These are phyloP conservation scores for Thinocorus orbignyianus DNA, from an alignment of 2,113 vertebrate genomes.

Conservation along the genomic window DNA sequence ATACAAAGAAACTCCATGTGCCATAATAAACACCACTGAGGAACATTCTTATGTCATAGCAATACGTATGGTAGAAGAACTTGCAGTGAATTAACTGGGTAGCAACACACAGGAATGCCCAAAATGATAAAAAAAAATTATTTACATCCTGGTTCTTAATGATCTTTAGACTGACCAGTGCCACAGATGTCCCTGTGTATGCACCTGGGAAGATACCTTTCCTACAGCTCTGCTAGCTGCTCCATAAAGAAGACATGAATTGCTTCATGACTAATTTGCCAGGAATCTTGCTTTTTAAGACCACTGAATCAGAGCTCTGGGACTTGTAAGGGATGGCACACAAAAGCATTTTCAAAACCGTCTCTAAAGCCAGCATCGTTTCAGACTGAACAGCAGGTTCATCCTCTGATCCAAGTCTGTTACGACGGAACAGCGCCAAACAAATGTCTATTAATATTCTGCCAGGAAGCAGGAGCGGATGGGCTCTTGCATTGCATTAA, in stretches of 20 bases:
- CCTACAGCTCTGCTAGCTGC: background rate
- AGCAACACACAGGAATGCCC: background rate
- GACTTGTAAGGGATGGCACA: constrained; percentile 20
- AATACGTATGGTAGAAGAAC: background rate
- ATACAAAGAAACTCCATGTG: background rate
- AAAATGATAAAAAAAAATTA: background rate
- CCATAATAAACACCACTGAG: background rate
- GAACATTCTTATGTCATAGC: background rate
- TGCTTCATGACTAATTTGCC: constrained; percentile 5
- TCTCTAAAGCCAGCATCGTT: constrained; percentile 51
- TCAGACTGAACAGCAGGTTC: constrained; percentile 72
- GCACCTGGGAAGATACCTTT: background rate
- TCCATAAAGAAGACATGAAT: background rate
- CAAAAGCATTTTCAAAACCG: constrained; percentile 44
- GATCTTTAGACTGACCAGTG: background rate
- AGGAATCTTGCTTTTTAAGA: constrained; percentile 31
- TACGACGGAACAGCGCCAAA: constrained; percentile 58
- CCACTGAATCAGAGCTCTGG: constrained; percentile 23
- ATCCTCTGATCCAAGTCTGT: constrained; percentile 65
- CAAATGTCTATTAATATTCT: constrained; percentile 48
- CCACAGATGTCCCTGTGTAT: background rate
- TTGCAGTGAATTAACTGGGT: background rate
- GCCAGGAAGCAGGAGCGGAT: background rate
- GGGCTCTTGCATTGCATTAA: background rate
- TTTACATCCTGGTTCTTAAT: background rate